phyloP scores from a whole-genome alignment of 2,113 vertebrate species.

The Tringa solitaria region DNA sequence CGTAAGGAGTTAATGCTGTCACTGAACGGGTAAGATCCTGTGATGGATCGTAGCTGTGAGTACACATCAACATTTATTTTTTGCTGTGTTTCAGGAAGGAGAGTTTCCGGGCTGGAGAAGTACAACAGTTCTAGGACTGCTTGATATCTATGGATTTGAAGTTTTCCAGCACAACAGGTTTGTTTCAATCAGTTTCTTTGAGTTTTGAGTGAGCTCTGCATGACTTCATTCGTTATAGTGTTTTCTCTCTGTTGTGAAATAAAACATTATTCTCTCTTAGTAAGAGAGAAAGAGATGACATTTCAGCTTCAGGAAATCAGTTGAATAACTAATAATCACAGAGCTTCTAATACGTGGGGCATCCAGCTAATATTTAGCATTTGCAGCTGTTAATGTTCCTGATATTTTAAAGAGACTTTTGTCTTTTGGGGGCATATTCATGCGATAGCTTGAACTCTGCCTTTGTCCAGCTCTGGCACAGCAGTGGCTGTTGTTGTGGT shows the following conservation, averaged over 20 bases:
- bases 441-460: neutral
- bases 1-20: neutral
- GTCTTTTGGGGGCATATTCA: neutral
- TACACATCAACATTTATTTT: neutral
- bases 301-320: neutral
- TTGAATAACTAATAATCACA: neutral
- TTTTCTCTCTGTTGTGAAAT: neutral
- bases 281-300: neutral
- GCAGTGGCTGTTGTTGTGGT: neutral
- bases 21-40: no score
- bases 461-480: neutral
- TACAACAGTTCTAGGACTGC: slow-evolving; percentile 88
- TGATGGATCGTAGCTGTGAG: neutral
- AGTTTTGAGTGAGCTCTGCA: neutral
- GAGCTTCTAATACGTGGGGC: neutral
- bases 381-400: neutral
- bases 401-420: neutral
- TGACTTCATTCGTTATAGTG: neutral
- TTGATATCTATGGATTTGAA: slow-evolving; percentile 98
- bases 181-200: neutral
- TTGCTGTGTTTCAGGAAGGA: slow-evolving; percentile 75
- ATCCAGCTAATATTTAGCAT: neutral
- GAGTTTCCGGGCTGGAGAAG: slow-evolving; percentile 82
- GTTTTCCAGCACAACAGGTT: slow-evolving; percentile 98
- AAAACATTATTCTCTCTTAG: neutral